Conservation (phyloP, 2,797 vertebrate species). For the Lithobates sylvaticus region DNA sequence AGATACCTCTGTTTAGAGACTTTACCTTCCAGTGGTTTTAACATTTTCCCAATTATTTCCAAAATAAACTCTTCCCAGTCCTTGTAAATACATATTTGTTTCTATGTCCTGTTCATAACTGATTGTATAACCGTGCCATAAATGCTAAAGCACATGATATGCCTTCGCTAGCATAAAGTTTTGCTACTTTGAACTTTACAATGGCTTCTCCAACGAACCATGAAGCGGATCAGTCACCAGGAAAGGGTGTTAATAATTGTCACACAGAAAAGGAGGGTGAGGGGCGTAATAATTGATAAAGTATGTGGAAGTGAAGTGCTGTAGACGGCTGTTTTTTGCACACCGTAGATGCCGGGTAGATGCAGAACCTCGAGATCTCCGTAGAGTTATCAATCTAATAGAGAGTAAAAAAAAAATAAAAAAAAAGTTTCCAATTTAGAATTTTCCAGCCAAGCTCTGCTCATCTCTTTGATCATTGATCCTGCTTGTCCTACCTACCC, state of each 20-base stretch:
- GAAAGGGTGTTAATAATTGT: not conserved
- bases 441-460: not conserved
- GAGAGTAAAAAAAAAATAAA: too few relatives aligned
- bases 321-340: not conserved
- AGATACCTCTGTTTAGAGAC: too few relatives aligned
- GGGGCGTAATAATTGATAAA: not conserved
- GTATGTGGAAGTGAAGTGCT: not conserved
- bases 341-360: not conserved
- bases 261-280: too few relatives aligned
- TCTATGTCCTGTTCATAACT: not conserved
- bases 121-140: not conserved
- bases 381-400: too few relatives aligned
- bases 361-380: not conserved
- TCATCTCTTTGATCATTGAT: not conserved
- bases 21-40: too few relatives aligned
- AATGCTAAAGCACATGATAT: not conserved
- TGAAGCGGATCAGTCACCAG: not conserved
- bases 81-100: not conserved
- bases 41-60: too few relatives aligned
- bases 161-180: not conserved
- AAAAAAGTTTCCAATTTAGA: too few relatives aligned
- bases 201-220: not conserved
- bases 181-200: not conserved
- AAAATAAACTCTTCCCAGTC: too few relatives aligned
- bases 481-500: not conserved